Percentiles rank a stretch among this genome's conserved stretches.
These are phyloP conservation scores for Thymallus thymallus DNA, from an alignment of 2,113 vertebrate species.

Conservation along the genomic window DNA sequence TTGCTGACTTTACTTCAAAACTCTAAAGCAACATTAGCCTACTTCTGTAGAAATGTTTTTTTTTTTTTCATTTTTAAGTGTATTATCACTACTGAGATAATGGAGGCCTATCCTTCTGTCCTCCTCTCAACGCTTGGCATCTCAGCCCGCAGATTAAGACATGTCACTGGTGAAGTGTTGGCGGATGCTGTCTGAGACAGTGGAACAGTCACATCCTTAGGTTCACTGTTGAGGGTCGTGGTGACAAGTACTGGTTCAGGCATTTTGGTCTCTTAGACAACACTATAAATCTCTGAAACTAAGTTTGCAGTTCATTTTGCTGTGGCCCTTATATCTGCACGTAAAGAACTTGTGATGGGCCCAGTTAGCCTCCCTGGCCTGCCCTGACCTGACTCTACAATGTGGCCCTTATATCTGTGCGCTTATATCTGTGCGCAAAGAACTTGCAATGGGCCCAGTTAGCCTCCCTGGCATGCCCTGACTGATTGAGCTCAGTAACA, in stretches of 20 bases:
- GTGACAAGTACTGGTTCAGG: too few relatives aligned
- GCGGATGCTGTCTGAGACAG: neutral
- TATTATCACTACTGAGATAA: slow-evolving; percentile 23
- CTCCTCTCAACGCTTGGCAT: slow-evolving; percentile 56
- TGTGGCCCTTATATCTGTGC: too few relatives aligned
- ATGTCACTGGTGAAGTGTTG: slow-evolving; percentile 29
- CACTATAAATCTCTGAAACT: neutral
- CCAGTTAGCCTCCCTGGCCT: too few relatives aligned
- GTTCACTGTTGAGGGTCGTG: neutral
- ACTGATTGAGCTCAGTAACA: too few relatives aligned
- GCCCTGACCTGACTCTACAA: too few relatives aligned
- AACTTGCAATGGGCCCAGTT: too few relatives aligned
- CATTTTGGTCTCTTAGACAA: too few relatives aligned
- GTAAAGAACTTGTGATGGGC: too few relatives aligned
- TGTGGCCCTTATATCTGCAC: too few relatives aligned
- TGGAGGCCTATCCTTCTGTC: slow-evolving; percentile 38
- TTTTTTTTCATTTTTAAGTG: slow-evolving; percentile 36
- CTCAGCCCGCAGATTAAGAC: slow-evolving; percentile 51
- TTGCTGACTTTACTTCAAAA: neutral
- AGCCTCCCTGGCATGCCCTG: too few relatives aligned
- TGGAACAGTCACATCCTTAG: neutral
- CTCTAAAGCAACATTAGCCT: neutral
- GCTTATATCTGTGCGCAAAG: too few relatives aligned
- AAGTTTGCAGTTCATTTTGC: neutral
- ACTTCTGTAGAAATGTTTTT: neutral